Evolutionary conservation across 2,113 vertebrate species (phyloP), one percentile per base, ranked within the genome.

Genomic region (Myiozetetes cayanensis): DNA sequence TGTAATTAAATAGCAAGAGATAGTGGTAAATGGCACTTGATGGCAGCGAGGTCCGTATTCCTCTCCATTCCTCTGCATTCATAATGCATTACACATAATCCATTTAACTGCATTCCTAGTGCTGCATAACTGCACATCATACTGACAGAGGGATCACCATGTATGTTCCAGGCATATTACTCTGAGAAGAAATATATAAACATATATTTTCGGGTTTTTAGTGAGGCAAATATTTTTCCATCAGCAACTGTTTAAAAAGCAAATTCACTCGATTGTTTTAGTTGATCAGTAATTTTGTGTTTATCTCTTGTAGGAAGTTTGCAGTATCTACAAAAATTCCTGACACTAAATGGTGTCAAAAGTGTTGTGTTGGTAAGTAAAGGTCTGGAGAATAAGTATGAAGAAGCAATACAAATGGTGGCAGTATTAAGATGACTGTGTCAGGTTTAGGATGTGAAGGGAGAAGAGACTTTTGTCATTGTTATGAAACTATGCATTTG

Each of bases 311-410:
- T 82, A 99, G 99, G 98, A 99, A 99, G 97, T 99, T 99, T 98
- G 98, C 99, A 5, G 99, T 99, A 87, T 99, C 99, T 95, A 98
- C 98, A 95, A 99, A 99, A 98, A 99, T 99, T 96, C 99, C 99
- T 94, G 99, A 99, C 92, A 99, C 99, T 72, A 99, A 99, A 96
- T 99, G 99, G 79, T 99, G 99, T 98, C 99, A 99, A 94, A 99
- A 99, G 96, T 99, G 99, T 95, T 99, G 99, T 88, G 99, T 99
- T 65, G 99, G 99, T 99, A 97, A 99, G 99, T 98, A 85, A 87
- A 87, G 47, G 27, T 79, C 44, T 80, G 66, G 47, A 62, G 66
- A 86, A 33, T 30, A 83, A 78, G 12, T 20, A 23, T 52, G 14
- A 73, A 43, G 41, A 39, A 90, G 20, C 63, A 62, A 17, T 77